Conservation (phyloP, 2,797 vertebrate species). For the Phataginus tetradactyla region DNA sequence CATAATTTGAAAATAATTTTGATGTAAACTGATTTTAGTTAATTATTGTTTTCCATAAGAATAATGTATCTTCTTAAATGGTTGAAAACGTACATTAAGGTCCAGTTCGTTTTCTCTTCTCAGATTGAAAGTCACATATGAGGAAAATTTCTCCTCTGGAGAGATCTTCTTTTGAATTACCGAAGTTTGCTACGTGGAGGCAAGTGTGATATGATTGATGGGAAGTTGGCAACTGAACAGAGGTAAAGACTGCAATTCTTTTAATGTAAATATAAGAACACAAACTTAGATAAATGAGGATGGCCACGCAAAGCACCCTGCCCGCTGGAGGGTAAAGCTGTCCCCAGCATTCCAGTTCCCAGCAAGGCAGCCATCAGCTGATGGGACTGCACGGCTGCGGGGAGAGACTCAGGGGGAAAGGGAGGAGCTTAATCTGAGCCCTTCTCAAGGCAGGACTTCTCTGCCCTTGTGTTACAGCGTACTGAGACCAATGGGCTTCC, state of each 20-base stretch:
- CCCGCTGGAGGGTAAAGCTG: neutral
- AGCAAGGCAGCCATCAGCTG: too few species aligned
- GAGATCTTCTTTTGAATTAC: neutral
- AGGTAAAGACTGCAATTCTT: neutral
- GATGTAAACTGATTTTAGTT: neutral
- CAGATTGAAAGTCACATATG: neutral
- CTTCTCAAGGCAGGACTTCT: neutral
- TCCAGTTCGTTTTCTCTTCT: neutral
- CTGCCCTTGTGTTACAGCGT: rapidly evolving
- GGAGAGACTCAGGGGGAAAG: neutral
- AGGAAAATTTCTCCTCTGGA: neutral
- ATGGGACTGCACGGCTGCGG: neutral
- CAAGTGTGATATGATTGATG: neutral
- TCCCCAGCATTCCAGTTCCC: too few species aligned
- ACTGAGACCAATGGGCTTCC: neutral
- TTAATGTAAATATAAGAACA: neutral
- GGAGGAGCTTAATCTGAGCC: neutral
- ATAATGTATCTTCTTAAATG: neutral
- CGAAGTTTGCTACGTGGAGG: rapidly evolving
- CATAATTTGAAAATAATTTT: neutral
- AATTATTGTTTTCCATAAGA: neutral
- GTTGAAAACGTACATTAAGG: neutral
- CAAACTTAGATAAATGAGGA: too few species aligned
- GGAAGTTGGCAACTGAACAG: neutral
- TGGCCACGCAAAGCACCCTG: neutral